phyloP scores from a whole-genome alignment of 2,888 invertebrate species.

The Marronus borbonicus region DNA sequence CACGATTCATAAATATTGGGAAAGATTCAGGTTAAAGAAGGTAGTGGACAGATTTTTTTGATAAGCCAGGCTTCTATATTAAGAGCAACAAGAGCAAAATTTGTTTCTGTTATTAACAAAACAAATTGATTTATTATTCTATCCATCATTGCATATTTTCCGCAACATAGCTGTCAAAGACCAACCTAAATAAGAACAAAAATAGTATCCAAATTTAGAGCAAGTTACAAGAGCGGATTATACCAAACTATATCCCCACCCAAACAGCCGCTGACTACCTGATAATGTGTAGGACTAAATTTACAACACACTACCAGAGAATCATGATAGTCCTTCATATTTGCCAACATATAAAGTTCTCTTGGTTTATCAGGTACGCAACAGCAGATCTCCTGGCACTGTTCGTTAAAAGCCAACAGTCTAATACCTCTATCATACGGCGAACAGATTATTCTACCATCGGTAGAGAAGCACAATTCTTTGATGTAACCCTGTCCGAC shows the following conservation, averaged over 20 bases:
- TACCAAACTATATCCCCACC: slow-evolving; percentile 93
- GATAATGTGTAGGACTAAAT: slow-evolving; percentile 89
- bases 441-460: slow-evolving; percentile 92
- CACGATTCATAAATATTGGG: no score
- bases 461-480: slow-evolving; percentile 91
- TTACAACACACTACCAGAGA: slow-evolving; percentile 91
- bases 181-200: no score
- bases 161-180: no score
- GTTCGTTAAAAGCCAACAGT: slow-evolving; percentile 84
- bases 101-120: no score
- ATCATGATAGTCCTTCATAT: slow-evolving; percentile 81
- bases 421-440: slow-evolving; percentile 91
- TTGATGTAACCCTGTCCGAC: slow-evolving; percentile 94
- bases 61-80: no score
- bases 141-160: no score
- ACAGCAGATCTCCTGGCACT: slow-evolving; percentile 85
- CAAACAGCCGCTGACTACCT: slow-evolving; percentile 92
- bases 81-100: no score
- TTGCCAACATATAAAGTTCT: slow-evolving; percentile 78
- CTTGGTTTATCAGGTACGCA: slow-evolving; percentile 73
- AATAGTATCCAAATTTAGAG: no score
- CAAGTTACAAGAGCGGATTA: slow-evolving; percentile 76
- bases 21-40: no score
- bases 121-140: no score
- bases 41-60: no score